Evolutionary conservation across 2,113 vertebrate genomes (phyloP).

Genomic region (Alligator sinensis): DNA sequence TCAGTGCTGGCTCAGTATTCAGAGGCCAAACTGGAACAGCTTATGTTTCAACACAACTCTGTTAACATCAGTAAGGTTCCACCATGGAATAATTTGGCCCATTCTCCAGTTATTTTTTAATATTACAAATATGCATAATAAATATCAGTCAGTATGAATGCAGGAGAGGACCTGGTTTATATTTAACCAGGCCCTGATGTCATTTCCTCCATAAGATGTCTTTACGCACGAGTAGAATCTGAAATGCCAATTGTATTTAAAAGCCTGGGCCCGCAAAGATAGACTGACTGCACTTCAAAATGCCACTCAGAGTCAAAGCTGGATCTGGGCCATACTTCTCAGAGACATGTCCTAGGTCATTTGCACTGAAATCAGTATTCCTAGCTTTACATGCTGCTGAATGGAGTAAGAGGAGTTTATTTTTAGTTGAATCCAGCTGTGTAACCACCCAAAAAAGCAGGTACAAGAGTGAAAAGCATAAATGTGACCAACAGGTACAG

Average conservation of each 20-base stretch:
- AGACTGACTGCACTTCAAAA: neutral
- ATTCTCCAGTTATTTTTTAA: constrained; percentile 31
- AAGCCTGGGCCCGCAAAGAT: neutral
- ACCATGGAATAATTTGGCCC: neutral
- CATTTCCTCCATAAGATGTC: constrained; percentile 36
- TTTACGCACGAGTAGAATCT: constrained; percentile 13
- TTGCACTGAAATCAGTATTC: neutral
- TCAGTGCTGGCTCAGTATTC: constrained; percentile 47
- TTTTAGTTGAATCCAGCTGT: neutral
- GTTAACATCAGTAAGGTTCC: constrained; percentile 28
- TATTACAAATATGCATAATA: neutral
- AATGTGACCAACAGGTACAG: neutral
- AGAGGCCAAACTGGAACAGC: constrained; percentile 51
- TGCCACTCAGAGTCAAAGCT: neutral
- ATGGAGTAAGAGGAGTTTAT: neutral
- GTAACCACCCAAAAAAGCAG: neutral
- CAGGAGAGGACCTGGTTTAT: constrained; percentile 57
- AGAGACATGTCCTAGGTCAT: neutral
- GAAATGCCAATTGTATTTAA: constrained; percentile 40
- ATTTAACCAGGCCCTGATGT: constrained; percentile 15
- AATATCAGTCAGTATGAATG: constrained; percentile 13
- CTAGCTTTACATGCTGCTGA: neutral
- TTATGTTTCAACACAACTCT: constrained; percentile 54
- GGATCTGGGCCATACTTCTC: neutral
- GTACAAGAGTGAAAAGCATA: neutral